Evolutionary conservation across 2,113 vertebrate genomes (phyloP).

Genomic region (Amphilophus citrinellus): DNA sequence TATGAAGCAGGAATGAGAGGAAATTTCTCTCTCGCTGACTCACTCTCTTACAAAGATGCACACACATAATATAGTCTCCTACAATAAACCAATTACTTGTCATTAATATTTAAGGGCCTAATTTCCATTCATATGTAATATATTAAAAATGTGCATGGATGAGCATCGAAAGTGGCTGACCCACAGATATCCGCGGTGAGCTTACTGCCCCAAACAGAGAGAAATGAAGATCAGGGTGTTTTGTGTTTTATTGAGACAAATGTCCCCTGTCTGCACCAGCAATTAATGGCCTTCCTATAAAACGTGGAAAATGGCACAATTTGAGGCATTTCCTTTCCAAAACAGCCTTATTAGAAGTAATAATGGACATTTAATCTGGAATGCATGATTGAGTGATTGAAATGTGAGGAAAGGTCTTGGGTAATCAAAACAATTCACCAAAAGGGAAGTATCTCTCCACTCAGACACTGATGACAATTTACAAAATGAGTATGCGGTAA

Average conservation of each 20-base stretch:
- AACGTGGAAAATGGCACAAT: slow-evolving; percentile 62
- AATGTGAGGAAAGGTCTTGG: slow-evolving; percentile 39
- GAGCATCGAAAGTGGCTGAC: slow-evolving; percentile 74
- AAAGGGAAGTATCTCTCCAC: slow-evolving; percentile 21
- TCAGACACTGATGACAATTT: slow-evolving; percentile 46
- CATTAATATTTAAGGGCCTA: slow-evolving; percentile 84
- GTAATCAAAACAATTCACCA: slow-evolving; percentile 54
- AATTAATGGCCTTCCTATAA: slow-evolving; percentile 74
- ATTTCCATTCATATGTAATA: slow-evolving; percentile 81
- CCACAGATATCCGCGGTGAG: slow-evolving; percentile 68
- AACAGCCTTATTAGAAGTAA: slow-evolving; percentile 50
- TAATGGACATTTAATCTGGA: slow-evolving; percentile 57
- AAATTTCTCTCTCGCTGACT: slow-evolving; percentile 52
- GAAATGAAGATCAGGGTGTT: slow-evolving; percentile 73
- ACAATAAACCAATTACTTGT: slow-evolving; percentile 85
- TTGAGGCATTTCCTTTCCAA: slow-evolving; percentile 39
- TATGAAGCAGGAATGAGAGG: slow-evolving; percentile 74
- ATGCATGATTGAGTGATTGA: slow-evolving; percentile 38
- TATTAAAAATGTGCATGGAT: slow-evolving; percentile 76
- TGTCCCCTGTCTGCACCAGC: slow-evolving; percentile 67
- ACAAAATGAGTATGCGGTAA: slow-evolving; percentile 50
- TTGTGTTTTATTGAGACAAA: slow-evolving; percentile 83
- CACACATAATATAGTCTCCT: slow-evolving; percentile 66
- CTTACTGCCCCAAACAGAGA: slow-evolving; percentile 65
- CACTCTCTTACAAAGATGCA: slow-evolving; percentile 51